Conservation (phyloP, 2,113 vertebrate genomes). For the Arothron firmamentum region DNA sequence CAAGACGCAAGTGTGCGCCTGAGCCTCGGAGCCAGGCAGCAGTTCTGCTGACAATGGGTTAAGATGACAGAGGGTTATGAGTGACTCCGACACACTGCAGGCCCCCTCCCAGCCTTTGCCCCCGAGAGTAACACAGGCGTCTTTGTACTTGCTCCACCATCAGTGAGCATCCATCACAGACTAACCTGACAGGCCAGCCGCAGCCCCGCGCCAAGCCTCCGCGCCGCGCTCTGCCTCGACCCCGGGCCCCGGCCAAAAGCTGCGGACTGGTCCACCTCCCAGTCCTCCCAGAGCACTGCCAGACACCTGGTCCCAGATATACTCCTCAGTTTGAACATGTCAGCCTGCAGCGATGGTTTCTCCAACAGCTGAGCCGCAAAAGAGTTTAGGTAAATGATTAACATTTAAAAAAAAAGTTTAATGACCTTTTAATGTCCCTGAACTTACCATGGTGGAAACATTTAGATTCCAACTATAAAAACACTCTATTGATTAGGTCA, state of each 20-base stretch:
- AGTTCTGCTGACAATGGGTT: conserved; percentile 73
- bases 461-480: no score
- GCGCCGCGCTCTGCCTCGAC: conserved; percentile 27
- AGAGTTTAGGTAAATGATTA: no score
- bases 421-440: no score
- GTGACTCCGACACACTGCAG: conserved; percentile 80
- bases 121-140: conserved; percentile 70
- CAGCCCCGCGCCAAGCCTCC: conserved; percentile 62
- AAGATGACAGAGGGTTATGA: conserved; percentile 74
- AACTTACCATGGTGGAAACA: no score
- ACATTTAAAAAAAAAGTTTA: no score
- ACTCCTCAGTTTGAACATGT: neutral
- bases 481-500: no score
- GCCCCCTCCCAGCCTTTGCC: conserved; percentile 50
- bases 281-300: conserved; percentile 1
- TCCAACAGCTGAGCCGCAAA: conserved; percentile 12
- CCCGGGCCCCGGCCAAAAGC: conserved; percentile 7
- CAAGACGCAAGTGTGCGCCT: conserved; percentile 35
- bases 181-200: conserved; percentile 85
- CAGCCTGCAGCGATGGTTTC: neutral
- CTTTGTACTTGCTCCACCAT: conserved; percentile 84
- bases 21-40: conserved; percentile 19
- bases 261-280: neutral
- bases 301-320: no score
- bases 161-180: conserved; percentile 85